Base-by-base conservation (phyloP, 2,797 vertebrate genomes). In the Gymnothorax javanicus region DNA sequence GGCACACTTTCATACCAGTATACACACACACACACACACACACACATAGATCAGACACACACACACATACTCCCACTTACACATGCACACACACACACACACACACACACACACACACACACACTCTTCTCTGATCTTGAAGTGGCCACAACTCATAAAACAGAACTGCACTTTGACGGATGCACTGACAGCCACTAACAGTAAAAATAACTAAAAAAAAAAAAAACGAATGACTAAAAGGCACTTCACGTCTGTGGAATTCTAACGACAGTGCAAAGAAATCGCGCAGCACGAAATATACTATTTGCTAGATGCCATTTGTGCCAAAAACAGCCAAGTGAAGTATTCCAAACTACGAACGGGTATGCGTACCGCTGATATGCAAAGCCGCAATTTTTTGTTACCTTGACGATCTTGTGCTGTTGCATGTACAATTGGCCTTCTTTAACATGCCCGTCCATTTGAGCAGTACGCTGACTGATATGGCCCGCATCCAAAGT, bases 391-490 rank as follows among this genome's bases (percentile, higher is more conserved):
- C 3, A 43, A 17, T 15, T 43, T 43, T 33, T 43, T 43, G 33
- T 43, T 54, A 79, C 75, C 75, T 79, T 79, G 7, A 79, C 75
- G 15, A 79, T 52, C 52, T 79, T 79, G 75, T 79, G 75, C 0
- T 79, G 50, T 17, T 79, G 75, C 75, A 79, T 11, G 75, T 79
- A 79, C 75, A 79, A 12, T 13, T 20, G 75, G 50, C 75, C 75
- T n/a, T 79, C 75, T 79, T 79, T 79, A 13, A 79, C 12, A 23
- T 54, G 75, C 50, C 43, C 50, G 52, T 79, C 75, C 75, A 79
- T 79, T 52, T 79, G 50, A 20, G 75, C 50, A 9, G 27, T 50
- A 5, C 33, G 33, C 27, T 4, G 5, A 2, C 73, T 50, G 71
- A 75, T 43, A 15, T 15, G 27, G 62, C 8, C 71, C 27, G 71